A percentile compares a stretch with the other conserved stretches of the same genome.
Conservation (phyloP, 2,888 invertebrate genomes). For the Euplagia quadripunctaria region DNA sequence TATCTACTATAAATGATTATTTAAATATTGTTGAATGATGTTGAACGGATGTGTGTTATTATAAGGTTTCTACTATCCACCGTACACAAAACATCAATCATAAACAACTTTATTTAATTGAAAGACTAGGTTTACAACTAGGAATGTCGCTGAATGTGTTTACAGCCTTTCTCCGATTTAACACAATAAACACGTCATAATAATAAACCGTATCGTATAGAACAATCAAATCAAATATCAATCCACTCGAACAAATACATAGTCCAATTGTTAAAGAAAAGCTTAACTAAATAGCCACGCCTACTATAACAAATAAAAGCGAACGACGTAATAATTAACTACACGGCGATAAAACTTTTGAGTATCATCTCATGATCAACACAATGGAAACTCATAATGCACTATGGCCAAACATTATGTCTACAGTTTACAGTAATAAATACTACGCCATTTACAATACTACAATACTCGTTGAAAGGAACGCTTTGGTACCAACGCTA, state of each 20-base stretch:
- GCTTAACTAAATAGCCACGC: slow-evolving; percentile 53
- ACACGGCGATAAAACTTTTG: slow-evolving; percentile 74
- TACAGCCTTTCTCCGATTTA: neutral
- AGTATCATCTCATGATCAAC: slow-evolving; percentile 71
- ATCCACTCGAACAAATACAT: slow-evolving; percentile 7
- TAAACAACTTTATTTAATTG: neutral
- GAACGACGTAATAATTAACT: slow-evolving; percentile 75
- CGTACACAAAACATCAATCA: neutral
- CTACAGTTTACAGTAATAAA: slow-evolving; percentile 54
- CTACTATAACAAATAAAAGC: slow-evolving; percentile 73
- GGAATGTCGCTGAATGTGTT: neutral
- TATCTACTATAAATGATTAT: too few species aligned
- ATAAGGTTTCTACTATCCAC: neutral
- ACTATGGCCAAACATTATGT: slow-evolving; percentile 66
- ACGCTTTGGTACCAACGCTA: slow-evolving; percentile 62
- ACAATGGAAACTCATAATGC: slow-evolving; percentile 72
- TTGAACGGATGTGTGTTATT: neutral
- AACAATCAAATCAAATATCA: slow-evolving; percentile 1
- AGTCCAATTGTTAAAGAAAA: slow-evolving; percentile 39
- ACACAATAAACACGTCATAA: neutral
- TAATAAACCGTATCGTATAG: neutral
- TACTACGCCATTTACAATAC: slow-evolving; percentile 36
- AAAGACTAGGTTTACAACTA: neutral
- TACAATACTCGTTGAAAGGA: slow-evolving; percentile 42
- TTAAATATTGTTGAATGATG: too few species aligned